Percentiles rank a stretch among this genome's conserved stretches.
These are phyloP conservation scores for Porites divaricata DNA, from an alignment of 92 coral and sea anemone species.

Conservation along the genomic window DNA sequence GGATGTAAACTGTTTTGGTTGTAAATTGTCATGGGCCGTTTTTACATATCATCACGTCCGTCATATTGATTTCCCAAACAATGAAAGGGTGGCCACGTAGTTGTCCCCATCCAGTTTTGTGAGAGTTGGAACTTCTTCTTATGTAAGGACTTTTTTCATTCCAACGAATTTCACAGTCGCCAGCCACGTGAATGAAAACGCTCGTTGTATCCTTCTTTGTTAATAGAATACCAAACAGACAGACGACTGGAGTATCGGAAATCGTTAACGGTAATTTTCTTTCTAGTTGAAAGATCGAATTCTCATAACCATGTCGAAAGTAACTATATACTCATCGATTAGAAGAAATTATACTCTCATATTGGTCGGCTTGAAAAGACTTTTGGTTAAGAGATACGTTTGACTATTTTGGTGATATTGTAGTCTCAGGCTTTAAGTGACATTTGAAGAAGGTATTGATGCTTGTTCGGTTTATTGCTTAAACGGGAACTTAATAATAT, in stretches of 20 bases:
- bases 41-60: no score
- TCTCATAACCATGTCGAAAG: neutral
- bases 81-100: no score
- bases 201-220: neutral
- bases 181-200: no score
- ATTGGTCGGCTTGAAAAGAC: neutral
- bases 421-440: slow-evolving; percentile 2
- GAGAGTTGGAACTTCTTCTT: no score
- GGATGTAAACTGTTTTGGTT: neutral
- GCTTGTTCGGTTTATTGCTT: slow-evolving; percentile 16
- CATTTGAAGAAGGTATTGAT: slow-evolving; percentile 18
- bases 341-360: neutral
- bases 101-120: no score
- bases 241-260: neutral
- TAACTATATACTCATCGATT: neutral
- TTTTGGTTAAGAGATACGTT: neutral
- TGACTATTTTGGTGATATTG: slow-evolving; percentile 13
- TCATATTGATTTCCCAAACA: no score
- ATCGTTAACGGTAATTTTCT: neutral
- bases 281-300: neutral
- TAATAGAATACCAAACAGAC: neutral
- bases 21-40: no score
- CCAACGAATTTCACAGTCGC: no score
- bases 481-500: slow-evolving; percentile 4
- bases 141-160: no score